Evolutionary conservation across 1,140 invertebrate genomes (phyloP), one percentile per base, ranked within the genome.

Genomic region (Bombyx mori): DNA sequence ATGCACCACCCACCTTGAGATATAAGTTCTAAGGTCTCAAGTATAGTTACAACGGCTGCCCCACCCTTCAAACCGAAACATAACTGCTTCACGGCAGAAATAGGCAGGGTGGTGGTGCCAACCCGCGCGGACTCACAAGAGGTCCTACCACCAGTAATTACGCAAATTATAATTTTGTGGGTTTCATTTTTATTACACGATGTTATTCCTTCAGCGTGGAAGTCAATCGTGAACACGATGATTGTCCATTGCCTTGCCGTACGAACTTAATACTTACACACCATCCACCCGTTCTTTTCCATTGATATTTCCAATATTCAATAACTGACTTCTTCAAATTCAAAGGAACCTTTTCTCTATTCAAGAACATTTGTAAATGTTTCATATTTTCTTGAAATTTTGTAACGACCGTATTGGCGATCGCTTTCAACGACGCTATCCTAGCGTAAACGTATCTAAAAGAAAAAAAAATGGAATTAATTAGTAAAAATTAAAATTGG

Each of bases 261-360:
- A 57, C 8, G n/a, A 45, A 12, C 44, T 57, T 51, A 26, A 22
- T 43, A 52, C 86, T 68, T 62, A 87, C 84, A 65, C 80, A 86
- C 81, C 82, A 82, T 54, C 82, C 84, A 9, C 79, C 82, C 10
- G 81, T 87, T 64, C 88, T 73, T 61, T 86, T 88, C 88, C 88
- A 89, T 61, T 87, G 79, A 61, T 88, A 88, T 63, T 86, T 83
- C 76, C 83, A 82, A 57, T 82, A 82, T 26, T 87, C 81, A 6
- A 84, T 71, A 0, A 88, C 57, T 12, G 66, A 75, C 55, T 73
- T 75, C 63, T 81, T 82, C 6, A 88, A 54, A 9, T 57, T 10
- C 44, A 76, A 74, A 6, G 77, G 68, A 8, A 86, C 75, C 22
- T 79, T 82, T 66, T 88, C 86, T 64, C 78, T 76, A n/a, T 75